Percentiles rank a stretch among this genome's conserved stretches.
These are phyloP conservation scores for Drosophila takahashii DNA, from an alignment of 1,140 invertebrate species.

Conservation along the genomic window DNA sequence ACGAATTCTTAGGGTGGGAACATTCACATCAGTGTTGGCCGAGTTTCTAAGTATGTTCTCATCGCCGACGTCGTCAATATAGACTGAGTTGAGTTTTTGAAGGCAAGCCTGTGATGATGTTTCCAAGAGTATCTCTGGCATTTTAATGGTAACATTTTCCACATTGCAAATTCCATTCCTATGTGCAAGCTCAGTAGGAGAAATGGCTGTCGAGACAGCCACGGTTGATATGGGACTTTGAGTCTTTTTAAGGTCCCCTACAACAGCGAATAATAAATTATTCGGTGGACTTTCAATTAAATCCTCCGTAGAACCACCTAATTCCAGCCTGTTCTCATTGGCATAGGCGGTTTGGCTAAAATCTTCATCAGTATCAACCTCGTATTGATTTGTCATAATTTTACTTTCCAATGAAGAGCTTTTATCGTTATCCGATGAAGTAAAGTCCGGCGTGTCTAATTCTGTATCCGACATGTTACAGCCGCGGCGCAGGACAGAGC, in stretches of 20 bases:
- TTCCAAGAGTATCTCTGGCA: slow-evolving; percentile 41
- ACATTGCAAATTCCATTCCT: background rate
- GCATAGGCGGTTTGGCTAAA: background rate
- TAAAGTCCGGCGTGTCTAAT: slow-evolving; percentile 51
- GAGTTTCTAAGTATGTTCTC: background rate
- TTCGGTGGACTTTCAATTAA: background rate
- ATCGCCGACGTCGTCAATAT: slow-evolving; percentile 8
- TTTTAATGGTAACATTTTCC: slow-evolving; percentile 5
- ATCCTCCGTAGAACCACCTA: background rate
- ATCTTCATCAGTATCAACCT: slow-evolving; percentile 4
- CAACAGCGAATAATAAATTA: slow-evolving; percentile 59
- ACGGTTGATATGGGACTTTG: background rate
- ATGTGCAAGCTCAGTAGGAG: background rate
- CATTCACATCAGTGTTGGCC: background rate
- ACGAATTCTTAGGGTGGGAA: slow-evolving; percentile 6
- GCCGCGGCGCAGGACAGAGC: slow-evolving; percentile 56
- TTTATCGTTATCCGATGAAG: slow-evolving; percentile 69
- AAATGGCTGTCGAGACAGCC: background rate
- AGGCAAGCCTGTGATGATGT: slow-evolving; percentile 11
- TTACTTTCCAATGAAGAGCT: slow-evolving; percentile 36
- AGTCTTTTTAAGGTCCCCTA: slow-evolving; percentile 52
- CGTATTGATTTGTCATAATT: background rate
- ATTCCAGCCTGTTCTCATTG: background rate
- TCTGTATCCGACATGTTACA: slow-evolving; percentile 72
- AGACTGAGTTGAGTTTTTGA: slow-evolving; percentile 37